These are phyloP conservation scores for Drosophila repleta DNA, from an alignment of 1,140 invertebrate genomes.

Conservation along the genomic window DNA sequence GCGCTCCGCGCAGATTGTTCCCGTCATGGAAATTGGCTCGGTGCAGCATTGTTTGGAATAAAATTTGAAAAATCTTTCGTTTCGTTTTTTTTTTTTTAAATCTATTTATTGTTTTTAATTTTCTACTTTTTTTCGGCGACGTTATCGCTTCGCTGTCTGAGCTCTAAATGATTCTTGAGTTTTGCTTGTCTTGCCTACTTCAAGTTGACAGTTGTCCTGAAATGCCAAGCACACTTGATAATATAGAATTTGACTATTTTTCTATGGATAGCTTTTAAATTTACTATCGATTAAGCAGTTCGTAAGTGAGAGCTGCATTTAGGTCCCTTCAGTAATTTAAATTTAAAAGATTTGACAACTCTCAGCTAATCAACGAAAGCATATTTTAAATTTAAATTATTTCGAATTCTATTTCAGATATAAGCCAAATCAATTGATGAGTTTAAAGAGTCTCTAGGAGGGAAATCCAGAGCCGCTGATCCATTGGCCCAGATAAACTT, in stretches of 20 bases:
- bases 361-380: no score
- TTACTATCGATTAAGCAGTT: background rate
- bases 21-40: background rate
- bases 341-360: no score
- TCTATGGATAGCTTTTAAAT: background rate
- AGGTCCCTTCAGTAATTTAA: no score
- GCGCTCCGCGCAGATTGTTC: background rate
- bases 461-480: conserved; percentile 14
- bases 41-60: background rate
- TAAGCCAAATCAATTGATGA: conserved; percentile 19
- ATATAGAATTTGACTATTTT: background rate
- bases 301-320: no score
- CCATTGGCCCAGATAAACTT: conserved; percentile 61
- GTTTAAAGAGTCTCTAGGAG: conserved; percentile 18
- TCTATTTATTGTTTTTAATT: background rate
- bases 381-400: no score
- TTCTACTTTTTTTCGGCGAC: background rate
- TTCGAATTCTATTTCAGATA: no score
- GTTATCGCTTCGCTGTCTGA: background rate
- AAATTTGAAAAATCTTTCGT: background rate
- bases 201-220: background rate
- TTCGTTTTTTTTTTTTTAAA: background rate
- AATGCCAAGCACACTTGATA: conserved; percentile 13
- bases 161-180: background rate
- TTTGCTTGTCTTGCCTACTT: background rate